phyloP scores from a whole-genome alignment of 2,888 invertebrate species.

The Ischnus inquisitorius region DNA sequence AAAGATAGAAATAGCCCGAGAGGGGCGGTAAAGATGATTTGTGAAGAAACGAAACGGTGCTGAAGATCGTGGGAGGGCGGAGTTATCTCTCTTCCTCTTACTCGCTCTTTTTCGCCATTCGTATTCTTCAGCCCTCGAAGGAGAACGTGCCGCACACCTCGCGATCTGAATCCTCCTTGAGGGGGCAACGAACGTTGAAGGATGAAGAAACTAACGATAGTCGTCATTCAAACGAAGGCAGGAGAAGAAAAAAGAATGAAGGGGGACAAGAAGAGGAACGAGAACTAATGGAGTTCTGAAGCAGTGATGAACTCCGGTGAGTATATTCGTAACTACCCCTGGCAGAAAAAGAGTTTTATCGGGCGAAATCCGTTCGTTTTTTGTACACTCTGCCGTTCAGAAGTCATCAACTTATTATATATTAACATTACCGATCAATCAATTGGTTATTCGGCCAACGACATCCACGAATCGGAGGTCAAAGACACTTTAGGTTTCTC shows the following conservation, averaged over 20 bases:
- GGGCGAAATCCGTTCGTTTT: slow-evolving; percentile 39
- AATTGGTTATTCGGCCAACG: slow-evolving; percentile 47
- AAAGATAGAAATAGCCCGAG: slow-evolving; percentile 58
- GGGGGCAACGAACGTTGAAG: slow-evolving; percentile 46
- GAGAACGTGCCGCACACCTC: slow-evolving; percentile 60
- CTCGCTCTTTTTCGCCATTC: slow-evolving; percentile 40
- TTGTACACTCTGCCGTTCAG: slow-evolving; percentile 9
- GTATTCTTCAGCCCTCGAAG: slow-evolving; percentile 25
- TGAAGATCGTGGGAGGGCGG: slow-evolving; percentile 67
- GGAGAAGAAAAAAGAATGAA: background rate
- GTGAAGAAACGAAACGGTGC: slow-evolving; percentile 67
- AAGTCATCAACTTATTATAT: slow-evolving; percentile 44
- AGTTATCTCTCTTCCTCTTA: slow-evolving; percentile 24
- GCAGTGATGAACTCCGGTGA: slow-evolving; percentile 45
- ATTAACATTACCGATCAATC: slow-evolving; percentile 63
- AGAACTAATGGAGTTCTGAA: slow-evolving; percentile 54
- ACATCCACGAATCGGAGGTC: slow-evolving; percentile 47
- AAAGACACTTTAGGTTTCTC: slow-evolving; percentile 58
- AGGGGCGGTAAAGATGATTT: slow-evolving; percentile 64
- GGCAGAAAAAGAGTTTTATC: slow-evolving; percentile 41
- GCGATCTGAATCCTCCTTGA: slow-evolving; percentile 48
- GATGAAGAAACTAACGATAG: slow-evolving; percentile 35
- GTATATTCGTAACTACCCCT: slow-evolving; percentile 15
- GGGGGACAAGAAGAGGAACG: slow-evolving; percentile 29
- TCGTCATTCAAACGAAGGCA: slow-evolving; percentile 46